These are phyloP conservation scores for Geodia barretti DNA, from an alignment of 37 sponge, comb jelly and placozoan species.

Conservation along the genomic window DNA sequence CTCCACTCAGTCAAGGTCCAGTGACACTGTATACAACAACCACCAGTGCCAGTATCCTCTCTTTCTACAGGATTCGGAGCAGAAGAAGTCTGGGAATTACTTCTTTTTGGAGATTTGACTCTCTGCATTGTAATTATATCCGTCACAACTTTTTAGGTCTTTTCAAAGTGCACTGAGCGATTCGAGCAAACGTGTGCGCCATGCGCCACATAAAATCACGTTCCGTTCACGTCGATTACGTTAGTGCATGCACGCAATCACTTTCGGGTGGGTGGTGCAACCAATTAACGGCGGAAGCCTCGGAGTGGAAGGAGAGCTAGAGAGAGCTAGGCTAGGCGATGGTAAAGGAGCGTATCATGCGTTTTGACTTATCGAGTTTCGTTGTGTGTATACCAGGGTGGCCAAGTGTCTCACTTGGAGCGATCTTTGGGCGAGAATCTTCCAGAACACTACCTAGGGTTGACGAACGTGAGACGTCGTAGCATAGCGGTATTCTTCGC, in stretches of 20 bases:
- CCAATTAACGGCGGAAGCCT: no score
- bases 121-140: no score
- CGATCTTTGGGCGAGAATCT: constrained; percentile 20
- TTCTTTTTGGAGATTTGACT: constrained; percentile 91
- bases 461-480: constrained; percentile 62
- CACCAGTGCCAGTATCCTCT: not conserved
- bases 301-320: no score
- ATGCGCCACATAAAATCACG: no score
- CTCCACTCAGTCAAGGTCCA: constrained; percentile 87
- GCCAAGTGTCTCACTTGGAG: constrained; percentile 30
- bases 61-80: constrained; percentile 82
- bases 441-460: constrained; percentile 68
- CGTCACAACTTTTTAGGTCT: no score
- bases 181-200: no score
- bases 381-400: constrained; percentile 43
- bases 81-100: constrained; percentile 92
- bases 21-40: not conserved
- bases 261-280: no score
- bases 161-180: no score
- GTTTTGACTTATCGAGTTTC: not conserved
- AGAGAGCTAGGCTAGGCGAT: no score
- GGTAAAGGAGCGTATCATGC: no score
- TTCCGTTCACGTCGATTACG: no score
- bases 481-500: not conserved
- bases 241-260: no score